Evolutionary conservation across 1,140 invertebrate species (phyloP).

Genomic region (Chelonus insularis): DNA sequence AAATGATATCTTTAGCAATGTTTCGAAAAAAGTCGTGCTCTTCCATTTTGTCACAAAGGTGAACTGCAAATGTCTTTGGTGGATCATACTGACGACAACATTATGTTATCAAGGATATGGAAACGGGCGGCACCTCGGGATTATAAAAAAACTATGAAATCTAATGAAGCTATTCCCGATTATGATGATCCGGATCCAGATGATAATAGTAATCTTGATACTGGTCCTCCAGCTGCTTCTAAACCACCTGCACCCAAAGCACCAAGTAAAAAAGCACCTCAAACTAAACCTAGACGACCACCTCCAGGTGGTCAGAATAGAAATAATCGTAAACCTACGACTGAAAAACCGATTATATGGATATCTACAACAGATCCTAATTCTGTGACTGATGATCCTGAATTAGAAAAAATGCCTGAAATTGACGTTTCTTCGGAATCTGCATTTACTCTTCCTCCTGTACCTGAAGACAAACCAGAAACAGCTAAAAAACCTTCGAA

Average conservation of each 20-base stretch:
- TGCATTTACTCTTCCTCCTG: too few relatives aligned
- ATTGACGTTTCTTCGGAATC: too few relatives aligned
- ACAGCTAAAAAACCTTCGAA: too few relatives aligned
- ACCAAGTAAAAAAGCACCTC: slow-evolving; percentile 18
- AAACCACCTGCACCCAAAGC: slow-evolving; percentile 1
- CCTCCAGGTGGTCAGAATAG: not conserved
- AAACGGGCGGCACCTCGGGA: slow-evolving; percentile 22
- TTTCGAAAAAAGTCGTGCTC: slow-evolving; percentile 23
- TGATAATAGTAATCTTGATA: slow-evolving; percentile 19
- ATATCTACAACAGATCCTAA: slow-evolving; percentile 14
- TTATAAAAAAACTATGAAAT: slow-evolving; percentile 29
- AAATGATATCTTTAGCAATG: not conserved
- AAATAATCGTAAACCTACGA: too few relatives aligned
- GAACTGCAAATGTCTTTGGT: slow-evolving; percentile 16
- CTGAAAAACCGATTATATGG: too few relatives aligned
- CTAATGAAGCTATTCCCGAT: slow-evolving; percentile 29
- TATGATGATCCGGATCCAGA: slow-evolving; percentile 19
- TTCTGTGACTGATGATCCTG: slow-evolving; percentile 12
- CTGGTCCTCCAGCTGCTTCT: slow-evolving; percentile 17
- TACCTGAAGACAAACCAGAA: not conserved
- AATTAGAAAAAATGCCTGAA: slow-evolving; percentile 11
- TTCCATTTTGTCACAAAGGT: slow-evolving; percentile 33
- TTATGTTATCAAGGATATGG: slow-evolving; percentile 19
- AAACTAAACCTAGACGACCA: slow-evolving; percentile 5
- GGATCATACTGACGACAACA: slow-evolving; percentile 8